Percentiles rank a stretch among this genome's conserved stretches.
phyloP scores from a whole-genome alignment of 2,888 invertebrate species.

The Fabriciana adippe region DNA sequence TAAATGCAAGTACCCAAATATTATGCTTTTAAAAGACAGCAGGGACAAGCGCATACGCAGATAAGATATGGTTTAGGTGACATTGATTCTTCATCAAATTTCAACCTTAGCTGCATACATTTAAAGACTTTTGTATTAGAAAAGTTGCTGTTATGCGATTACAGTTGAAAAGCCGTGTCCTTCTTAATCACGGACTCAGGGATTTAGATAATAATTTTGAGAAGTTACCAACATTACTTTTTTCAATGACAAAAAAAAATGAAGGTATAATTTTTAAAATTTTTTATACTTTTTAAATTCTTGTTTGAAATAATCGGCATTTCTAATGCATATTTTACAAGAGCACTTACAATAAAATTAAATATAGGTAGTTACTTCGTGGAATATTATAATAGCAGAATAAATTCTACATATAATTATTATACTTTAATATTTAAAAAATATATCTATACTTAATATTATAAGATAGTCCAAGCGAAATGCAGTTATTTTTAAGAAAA shows the following conservation, averaged over 20 bases:
- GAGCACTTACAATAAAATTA: too few relatives aligned
- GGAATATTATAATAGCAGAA: too few relatives aligned
- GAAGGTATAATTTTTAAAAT: not conserved
- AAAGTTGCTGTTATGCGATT: slow-evolving; percentile 44
- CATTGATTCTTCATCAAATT: slow-evolving; percentile 1
- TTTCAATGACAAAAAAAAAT: slow-evolving; percentile 22
- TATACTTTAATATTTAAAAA: too few relatives aligned
- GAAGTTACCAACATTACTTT: slow-evolving; percentile 24
- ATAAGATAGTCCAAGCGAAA: too few relatives aligned
- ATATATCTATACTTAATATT: too few relatives aligned
- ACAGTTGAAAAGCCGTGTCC: slow-evolving; percentile 53
- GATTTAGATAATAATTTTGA: slow-evolving; percentile 42
- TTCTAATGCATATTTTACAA: not conserved
- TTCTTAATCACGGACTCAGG: slow-evolving; percentile 57
- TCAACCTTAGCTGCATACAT: not conserved
- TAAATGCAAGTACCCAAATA: slow-evolving; percentile 61
- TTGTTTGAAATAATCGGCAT: not conserved
- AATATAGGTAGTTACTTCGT: too few relatives aligned
- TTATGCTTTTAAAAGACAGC: slow-evolving; percentile 59
- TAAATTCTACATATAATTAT: too few relatives aligned
- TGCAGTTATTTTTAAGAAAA: too few relatives aligned
- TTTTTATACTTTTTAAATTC: not conserved
- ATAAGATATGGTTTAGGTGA: slow-evolving; percentile 49
- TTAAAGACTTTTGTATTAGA: slow-evolving; percentile 16
- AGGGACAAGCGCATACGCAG: slow-evolving; percentile 53